These are phyloP conservation scores for Drosophila rufa DNA, from an alignment of 1,140 invertebrate genomes.

Conservation along the genomic window DNA sequence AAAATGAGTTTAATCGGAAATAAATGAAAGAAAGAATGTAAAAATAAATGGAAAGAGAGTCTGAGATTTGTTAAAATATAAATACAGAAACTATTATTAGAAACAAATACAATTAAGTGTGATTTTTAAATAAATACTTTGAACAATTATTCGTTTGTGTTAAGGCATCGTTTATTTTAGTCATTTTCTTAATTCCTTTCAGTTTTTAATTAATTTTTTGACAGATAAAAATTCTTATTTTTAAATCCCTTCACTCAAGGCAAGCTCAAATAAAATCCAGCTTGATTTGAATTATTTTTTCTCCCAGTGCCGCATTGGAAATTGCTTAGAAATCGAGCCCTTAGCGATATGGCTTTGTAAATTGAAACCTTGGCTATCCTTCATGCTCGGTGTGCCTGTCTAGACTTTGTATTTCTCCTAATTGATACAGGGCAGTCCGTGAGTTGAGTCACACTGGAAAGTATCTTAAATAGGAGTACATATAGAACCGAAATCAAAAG, in stretches of 20 bases:
- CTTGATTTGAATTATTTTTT: not conserved
- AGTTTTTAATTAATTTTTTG: too few relatives aligned
- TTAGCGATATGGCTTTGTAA: conserved; percentile 9
- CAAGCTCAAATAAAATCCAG: not conserved
- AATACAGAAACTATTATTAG: too few relatives aligned
- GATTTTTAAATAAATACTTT: too few relatives aligned
- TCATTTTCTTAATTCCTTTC: too few relatives aligned
- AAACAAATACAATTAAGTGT: too few relatives aligned
- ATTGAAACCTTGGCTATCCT: conserved; percentile 36
- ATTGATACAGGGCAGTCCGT: conserved; percentile 35
- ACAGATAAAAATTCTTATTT: too few relatives aligned
- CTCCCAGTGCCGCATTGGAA: not conserved
- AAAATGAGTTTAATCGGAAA: not conserved
- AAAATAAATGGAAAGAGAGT: too few relatives aligned
- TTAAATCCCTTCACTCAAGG: not conserved
- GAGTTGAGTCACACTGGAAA: conserved; percentile 31
- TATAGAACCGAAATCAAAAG: conserved; percentile 17
- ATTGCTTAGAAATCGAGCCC: conserved; percentile 13
- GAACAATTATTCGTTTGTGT: too few relatives aligned
- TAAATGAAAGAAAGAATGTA: not conserved
- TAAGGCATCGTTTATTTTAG: too few relatives aligned
- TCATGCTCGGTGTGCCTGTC: conserved; percentile 20
- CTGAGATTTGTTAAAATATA: too few relatives aligned
- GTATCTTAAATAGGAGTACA: not conserved
- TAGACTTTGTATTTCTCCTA: conserved; percentile 29